Evolutionary conservation across 2,113 vertebrate species (phyloP), one percentile per base, ranked within the genome.

Genomic region (Xenotilapia longispinis): DNA sequence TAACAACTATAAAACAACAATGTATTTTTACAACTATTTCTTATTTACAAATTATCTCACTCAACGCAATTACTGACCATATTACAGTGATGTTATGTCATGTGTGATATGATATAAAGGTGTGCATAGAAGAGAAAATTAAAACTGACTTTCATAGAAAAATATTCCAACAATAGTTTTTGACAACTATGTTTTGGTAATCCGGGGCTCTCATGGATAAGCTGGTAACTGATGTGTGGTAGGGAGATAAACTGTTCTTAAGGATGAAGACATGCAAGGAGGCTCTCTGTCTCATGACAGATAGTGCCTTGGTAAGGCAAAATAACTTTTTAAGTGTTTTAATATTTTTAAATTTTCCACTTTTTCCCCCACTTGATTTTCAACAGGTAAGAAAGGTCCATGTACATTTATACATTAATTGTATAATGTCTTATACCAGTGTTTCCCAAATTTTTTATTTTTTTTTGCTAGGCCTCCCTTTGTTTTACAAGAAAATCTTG

Each of bases 51-150:
- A 10, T 75, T 0, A 75, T 47, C 1, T 6, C 42, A 28, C 23
- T 47, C 21, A 28, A 9, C 0, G 2, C 14, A 0, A 17, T 17
- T 45, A 73, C 0, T 45, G 40, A 17, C 0, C 21, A 10, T 3
- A 6, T 9, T 73, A 26, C 8, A 3, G 68, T 73, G 13, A 73
- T 26, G 11, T 70, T 38, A n/a, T 65, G 6, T 38, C 19, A 65
- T 5, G 6, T 65, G 19, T 65, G 33, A 21, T 38, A 65, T 65
- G 60, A 65, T 21, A 65, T 1, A 19, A 1, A 65, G 33, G 33
- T 65, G 33, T 65, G 10, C 65, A 70, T 13, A 6, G 19, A 42
- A 45, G n/a, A 68, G 36, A 68, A 73, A 45, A 70, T 70, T 2
- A 68, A 68, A 70, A 2, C 6, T 1, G 36, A 0, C 6, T 47